Conservation (phyloP, 2,113 vertebrate species). For the Poeciliopsis retropinna region DNA sequence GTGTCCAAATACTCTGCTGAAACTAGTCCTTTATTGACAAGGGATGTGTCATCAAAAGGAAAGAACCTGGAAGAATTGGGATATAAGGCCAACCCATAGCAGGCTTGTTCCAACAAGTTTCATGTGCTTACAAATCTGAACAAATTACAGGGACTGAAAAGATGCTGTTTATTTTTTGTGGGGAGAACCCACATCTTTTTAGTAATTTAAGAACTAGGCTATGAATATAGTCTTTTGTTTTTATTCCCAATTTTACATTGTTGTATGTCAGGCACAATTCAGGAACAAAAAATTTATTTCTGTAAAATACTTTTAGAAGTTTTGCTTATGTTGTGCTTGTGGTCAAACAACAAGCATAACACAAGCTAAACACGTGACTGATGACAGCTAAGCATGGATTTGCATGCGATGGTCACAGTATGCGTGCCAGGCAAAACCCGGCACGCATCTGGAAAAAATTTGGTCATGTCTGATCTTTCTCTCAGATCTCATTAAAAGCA, state of each 20-base stretch:
- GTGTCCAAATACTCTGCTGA: neutral
- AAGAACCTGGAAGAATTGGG: neutral
- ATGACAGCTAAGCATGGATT: neutral
- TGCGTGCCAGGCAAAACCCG: neutral
- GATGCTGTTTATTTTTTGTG: neutral
- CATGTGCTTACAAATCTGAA: neutral
- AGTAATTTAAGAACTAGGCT: neutral
- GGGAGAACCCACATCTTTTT: neutral
- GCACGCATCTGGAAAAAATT: neutral
- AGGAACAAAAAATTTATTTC: slow-evolving; percentile 36
- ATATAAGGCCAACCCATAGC: neutral
- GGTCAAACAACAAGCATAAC: slow-evolving; percentile 1
- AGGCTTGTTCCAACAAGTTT: slow-evolving; percentile 5
- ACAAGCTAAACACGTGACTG: slow-evolving; percentile 12
- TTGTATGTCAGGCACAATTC: neutral
- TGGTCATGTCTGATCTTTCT: neutral
- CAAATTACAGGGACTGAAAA: neutral
- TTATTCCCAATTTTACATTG: neutral
- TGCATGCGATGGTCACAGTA: neutral
- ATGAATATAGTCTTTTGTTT: neutral
- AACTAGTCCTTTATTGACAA: neutral
- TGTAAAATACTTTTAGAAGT: neutral
- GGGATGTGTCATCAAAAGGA: neutral
- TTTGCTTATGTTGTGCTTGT: neutral
- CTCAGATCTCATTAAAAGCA: no score